Evolutionary conservation across 2,888 invertebrate genomes (phyloP).

Genomic region (Drosophila tanythrix): DNA sequence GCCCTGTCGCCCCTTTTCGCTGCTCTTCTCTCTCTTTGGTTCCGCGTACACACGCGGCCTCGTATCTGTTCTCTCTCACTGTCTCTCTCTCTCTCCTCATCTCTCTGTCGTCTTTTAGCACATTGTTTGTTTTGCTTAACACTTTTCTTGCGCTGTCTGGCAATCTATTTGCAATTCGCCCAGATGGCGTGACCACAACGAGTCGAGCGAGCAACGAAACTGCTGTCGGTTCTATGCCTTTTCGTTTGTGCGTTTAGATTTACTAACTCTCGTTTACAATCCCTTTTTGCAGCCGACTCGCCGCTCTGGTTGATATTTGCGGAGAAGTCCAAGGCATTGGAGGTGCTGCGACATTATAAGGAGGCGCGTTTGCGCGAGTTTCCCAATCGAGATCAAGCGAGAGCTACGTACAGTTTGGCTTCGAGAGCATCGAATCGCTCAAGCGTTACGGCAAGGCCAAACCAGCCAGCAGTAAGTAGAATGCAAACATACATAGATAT

Average conservation of each 20-base stretch:
- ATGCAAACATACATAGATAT: background rate
- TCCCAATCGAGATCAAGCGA: constrained; percentile 90
- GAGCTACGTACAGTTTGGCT: constrained; percentile 90
- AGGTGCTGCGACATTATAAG: constrained; percentile 90
- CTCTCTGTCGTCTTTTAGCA: constrained; percentile 18
- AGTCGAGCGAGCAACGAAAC: constrained; percentile 6
- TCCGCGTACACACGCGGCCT: constrained; percentile 8
- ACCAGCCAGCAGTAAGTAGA: constrained; percentile 82
- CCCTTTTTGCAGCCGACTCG: constrained; percentile 65
- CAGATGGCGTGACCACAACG: constrained; percentile 52
- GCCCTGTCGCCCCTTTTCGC: background rate
- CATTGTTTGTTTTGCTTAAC: constrained; percentile 71
- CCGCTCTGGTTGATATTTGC: constrained; percentile 86
- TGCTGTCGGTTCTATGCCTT: constrained; percentile 7
- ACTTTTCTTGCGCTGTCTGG: constrained; percentile 44
- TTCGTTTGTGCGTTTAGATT: background rate
- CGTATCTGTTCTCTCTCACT: background rate
- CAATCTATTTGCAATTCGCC: constrained; percentile 29
- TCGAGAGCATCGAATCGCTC: constrained; percentile 85
- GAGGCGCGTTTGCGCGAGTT: constrained; percentile 93
- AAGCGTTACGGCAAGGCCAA: constrained; percentile 84
- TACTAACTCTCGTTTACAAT: constrained; percentile 15
- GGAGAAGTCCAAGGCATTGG: constrained; percentile 90
- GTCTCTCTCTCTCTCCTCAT: background rate
- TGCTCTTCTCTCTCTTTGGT: background rate